These are phyloP conservation scores for Crenichthys baileyi DNA, from an alignment of 2,797 vertebrate genomes.

Conservation along the genomic window DNA sequence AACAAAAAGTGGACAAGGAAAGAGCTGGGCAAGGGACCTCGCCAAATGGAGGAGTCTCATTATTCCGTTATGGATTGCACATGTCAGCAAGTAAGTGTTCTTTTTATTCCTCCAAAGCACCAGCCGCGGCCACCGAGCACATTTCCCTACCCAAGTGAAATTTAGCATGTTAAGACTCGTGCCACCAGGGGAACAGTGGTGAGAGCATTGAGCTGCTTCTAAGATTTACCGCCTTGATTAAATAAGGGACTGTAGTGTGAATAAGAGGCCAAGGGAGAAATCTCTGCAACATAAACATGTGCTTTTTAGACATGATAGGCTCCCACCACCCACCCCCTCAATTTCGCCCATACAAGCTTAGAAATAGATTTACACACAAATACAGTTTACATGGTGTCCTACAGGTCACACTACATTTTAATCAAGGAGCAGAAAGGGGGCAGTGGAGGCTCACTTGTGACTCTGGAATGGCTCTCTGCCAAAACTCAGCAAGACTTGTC, in stretches of 20 bases:
- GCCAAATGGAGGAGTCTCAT: constrained; percentile 77
- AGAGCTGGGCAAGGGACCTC: constrained; percentile 52
- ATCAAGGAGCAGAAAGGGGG: constrained; percentile 70
- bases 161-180: constrained; percentile 79
- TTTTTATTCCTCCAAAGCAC: constrained; percentile 79
- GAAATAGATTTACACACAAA: constrained; percentile 27
- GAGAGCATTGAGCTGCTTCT: constrained; percentile 59
- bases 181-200: constrained; percentile 70
- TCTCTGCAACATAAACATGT: constrained; percentile 64
- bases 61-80: constrained; percentile 84
- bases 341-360: constrained; percentile 47
- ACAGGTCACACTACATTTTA: constrained; percentile 72
- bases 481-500: constrained; percentile 52
- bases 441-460: constrained; percentile 67
- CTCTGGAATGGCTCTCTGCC: constrained; percentile 59
- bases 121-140: constrained; percentile 67
- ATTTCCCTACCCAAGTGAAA: constrained; percentile 79
- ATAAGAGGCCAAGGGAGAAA: constrained; percentile 73
- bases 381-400: constrained; percentile 60
- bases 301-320: constrained; percentile 49
- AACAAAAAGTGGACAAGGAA: constrained; percentile 64
- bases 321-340: constrained; percentile 42
- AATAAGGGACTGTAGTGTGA: constrained; percentile 76
- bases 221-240: constrained; percentile 82
- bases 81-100: constrained; percentile 82